Base-by-base conservation (phyloP, 2,888 invertebrate species). In the Scaeva pyrastri region DNA sequence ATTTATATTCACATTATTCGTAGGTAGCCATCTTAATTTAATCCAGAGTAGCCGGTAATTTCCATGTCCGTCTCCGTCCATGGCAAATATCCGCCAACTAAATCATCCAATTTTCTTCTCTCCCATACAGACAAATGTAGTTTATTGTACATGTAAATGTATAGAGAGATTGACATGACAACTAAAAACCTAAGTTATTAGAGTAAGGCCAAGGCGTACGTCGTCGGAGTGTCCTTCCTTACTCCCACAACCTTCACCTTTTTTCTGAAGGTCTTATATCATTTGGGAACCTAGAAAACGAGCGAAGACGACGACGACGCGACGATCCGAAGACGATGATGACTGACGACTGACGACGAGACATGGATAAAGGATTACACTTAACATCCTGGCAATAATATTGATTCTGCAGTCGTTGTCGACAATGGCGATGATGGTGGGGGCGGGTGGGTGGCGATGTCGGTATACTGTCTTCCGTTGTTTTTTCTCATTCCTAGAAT, bases 351-450 rank as follows among this genome's bases (percentile, higher is more conserved):
- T 31, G 31, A 31, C 16, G 41, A 50, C 12, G 19, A 62, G 60
- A 52, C 52, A 60, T 41, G 14, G 60, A 73, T 56, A 64, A 74
- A 83, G 74, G 74, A 79, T 81, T 75, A 64, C n/a, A 56, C 50
- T 71, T 39, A 58, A 77, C 55, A 68, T 77, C 68, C 72, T 73
- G 78, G 45, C 83, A 48, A 68, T 84, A 71, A 58, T 64, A 58
- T 62, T 74, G 56, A 58, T 66, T 84, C 70, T 19, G 21, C n/a
- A n/a, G n/a, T 68, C n/a, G 2, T 41, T 52, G 23, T 52, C 7
- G 10, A 7, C 12, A 23, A 2, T 19, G 52, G 2, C 4, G 39
- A 1, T n/a, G 16, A 12, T n/a, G 39, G 39, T 11, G 2, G 60
- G 50, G 16, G 21, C 23, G n/a, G 23, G 39, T 19, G 6, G 2